phyloP scores from a whole-genome alignment of 2,113 vertebrate genomes.

The Chlorodrepanis virens region DNA sequence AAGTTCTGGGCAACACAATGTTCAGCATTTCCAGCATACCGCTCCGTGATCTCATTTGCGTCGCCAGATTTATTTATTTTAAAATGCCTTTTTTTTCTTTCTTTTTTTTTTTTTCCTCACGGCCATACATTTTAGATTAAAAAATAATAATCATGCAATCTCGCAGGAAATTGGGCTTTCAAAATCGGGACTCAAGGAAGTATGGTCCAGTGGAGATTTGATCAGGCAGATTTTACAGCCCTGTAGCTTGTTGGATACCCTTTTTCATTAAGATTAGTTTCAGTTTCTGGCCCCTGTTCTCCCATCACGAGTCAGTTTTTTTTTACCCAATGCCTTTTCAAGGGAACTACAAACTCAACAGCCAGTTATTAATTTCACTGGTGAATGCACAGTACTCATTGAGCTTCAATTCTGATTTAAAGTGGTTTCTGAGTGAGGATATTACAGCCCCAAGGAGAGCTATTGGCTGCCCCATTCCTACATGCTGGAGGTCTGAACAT shows the following conservation, averaged over 20 bases:
- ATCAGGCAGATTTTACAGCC: conserved; percentile 9
- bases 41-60: background rate
- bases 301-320: background rate
- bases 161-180: conserved; percentile 41
- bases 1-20: conserved; percentile 49
- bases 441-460: background rate
- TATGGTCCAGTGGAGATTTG: background rate
- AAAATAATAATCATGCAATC: conserved; percentile 38
- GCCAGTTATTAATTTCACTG: background rate
- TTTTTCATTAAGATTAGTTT: conserved; percentile 30
- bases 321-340: background rate
- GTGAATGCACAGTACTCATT: background rate
- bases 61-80: background rate
- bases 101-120: background rate
- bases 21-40: conserved; percentile 37
- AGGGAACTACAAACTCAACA: conserved; percentile 14
- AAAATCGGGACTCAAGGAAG: background rate
- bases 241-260: background rate
- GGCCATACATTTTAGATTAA: conserved; percentile 56
- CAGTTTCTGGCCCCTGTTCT: background rate
- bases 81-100: background rate
- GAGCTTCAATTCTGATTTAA: background rate
- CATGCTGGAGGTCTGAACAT: background rate
- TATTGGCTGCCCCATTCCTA: background rate
- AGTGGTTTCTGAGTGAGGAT: conserved; percentile 24